Conservation (phyloP, 1,140 invertebrate genomes). For the Scaptomyza montana region DNA sequence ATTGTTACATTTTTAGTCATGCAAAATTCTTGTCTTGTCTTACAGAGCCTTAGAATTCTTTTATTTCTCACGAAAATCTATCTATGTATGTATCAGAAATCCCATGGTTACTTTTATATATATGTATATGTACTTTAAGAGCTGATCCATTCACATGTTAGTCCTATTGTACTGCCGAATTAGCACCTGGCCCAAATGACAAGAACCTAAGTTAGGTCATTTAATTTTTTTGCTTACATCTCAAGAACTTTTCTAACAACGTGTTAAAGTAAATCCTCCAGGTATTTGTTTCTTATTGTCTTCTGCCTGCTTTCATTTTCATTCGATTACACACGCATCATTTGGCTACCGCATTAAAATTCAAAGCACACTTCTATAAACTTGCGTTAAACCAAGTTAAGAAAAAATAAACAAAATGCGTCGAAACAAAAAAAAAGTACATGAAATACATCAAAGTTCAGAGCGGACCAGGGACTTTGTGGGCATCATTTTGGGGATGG, state of each 20-base stretch:
- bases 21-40: no score
- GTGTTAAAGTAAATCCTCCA: constrained; percentile 12
- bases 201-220: neutral
- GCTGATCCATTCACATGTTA: no score
- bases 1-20: no score
- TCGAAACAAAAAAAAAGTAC: constrained; percentile 22
- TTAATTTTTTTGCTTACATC: neutral
- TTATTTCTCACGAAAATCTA: no score
- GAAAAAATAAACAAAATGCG: constrained; percentile 7
- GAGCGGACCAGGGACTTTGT: constrained; percentile 6
- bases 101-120: no score
- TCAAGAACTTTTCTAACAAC: constrained; percentile 19
- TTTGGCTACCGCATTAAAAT: constrained; percentile 66
- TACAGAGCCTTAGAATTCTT: no score
- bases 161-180: neutral
- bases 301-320: constrained; percentile 24
- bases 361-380: constrained; percentile 66
- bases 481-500: constrained; percentile 31
- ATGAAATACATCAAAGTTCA: constrained; percentile 70
- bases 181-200: constrained; percentile 4
- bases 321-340: constrained; percentile 45
- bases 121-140: no score
- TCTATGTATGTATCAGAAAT: no score
- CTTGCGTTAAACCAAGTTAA: constrained; percentile 21
- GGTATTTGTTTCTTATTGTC: constrained; percentile 6